Evolutionary conservation across 1,140 invertebrate genomes (phyloP).

Genomic region (Trialeurodes vaporariorum): DNA sequence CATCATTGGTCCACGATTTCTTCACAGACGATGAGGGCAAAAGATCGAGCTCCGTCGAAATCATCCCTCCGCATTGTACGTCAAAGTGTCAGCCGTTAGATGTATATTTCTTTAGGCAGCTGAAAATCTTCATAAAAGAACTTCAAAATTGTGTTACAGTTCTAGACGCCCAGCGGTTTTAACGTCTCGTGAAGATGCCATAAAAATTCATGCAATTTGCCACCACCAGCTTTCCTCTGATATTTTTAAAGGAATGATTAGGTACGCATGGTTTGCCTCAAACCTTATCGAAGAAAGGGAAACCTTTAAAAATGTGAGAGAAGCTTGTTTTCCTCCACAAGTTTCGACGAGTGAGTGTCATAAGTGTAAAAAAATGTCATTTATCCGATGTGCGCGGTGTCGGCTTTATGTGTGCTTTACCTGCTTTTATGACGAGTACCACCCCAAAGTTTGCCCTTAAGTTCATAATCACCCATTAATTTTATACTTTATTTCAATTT

Average conservation of each 20-base stretch:
- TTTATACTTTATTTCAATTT: no score
- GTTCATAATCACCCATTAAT: no score
- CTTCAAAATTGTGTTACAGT: constrained; percentile 13
- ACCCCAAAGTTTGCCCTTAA: constrained; percentile 8
- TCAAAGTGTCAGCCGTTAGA: constrained; percentile 11
- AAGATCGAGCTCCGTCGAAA: constrained; percentile 10
- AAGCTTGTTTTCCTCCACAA: background rate
- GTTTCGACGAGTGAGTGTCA: background rate
- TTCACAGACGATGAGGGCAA: constrained; percentile 11
- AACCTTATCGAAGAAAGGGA: background rate
- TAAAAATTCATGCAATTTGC: constrained; percentile 20
- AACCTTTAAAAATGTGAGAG: no score
- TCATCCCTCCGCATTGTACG: constrained; percentile 13
- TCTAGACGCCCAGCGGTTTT: constrained; percentile 7
- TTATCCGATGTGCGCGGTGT: constrained; percentile 14
- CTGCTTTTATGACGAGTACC: constrained; percentile 15
- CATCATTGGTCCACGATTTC: no score
- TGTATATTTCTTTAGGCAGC: constrained; percentile 11
- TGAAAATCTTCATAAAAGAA: constrained; percentile 14
- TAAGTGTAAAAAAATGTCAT: constrained; percentile 6
- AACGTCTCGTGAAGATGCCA: background rate
- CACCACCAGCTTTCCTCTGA: constrained; percentile 16
- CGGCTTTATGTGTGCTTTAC: constrained; percentile 9
- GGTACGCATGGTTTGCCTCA: constrained; percentile 21
- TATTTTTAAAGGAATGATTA: constrained; percentile 19